Conservation (phyloP, 1,140 invertebrate species). For the Apis cerana region DNA sequence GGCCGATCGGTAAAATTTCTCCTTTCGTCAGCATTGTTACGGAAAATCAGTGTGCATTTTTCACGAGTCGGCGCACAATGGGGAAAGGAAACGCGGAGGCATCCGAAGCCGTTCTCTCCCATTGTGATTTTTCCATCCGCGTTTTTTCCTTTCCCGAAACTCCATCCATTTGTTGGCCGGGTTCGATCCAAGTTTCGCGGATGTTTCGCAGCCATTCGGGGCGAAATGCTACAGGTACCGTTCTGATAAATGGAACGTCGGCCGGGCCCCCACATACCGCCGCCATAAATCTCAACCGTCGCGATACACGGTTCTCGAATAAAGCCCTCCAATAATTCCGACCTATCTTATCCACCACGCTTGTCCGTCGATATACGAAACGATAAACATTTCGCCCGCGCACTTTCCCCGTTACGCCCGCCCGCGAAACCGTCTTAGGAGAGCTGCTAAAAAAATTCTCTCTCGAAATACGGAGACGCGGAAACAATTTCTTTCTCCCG, state of each 20-base stretch:
- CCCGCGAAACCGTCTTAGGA: neutral
- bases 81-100: slow-evolving; percentile 39
- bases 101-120: slow-evolving; percentile 40
- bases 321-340: slow-evolving; percentile 56
- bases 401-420: slow-evolving; percentile 20
- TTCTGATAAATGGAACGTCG: slow-evolving; percentile 66
- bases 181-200: slow-evolving; percentile 62
- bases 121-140: slow-evolving; percentile 65
- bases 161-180: slow-evolving; percentile 64
- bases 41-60: slow-evolving; percentile 68
- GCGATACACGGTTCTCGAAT: slow-evolving; percentile 56
- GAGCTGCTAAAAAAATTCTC: no score
- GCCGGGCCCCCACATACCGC: slow-evolving; percentile 30
- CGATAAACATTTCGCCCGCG: slow-evolving; percentile 15
- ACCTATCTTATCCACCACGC: slow-evolving; percentile 46
- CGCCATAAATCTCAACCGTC: slow-evolving; percentile 57
- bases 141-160: slow-evolving; percentile 58
- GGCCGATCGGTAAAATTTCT: slow-evolving; percentile 60
- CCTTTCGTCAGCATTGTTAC: slow-evolving; percentile 68
- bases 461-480: no score
- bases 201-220: slow-evolving; percentile 56
- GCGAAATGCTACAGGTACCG: slow-evolving; percentile 60
- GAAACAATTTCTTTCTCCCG: no score
- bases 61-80: slow-evolving; percentile 65
- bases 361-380: slow-evolving; percentile 54